Base-by-base conservation (phyloP, 2,888 invertebrate genomes). In the Petrolisthes cinctipes region DNA sequence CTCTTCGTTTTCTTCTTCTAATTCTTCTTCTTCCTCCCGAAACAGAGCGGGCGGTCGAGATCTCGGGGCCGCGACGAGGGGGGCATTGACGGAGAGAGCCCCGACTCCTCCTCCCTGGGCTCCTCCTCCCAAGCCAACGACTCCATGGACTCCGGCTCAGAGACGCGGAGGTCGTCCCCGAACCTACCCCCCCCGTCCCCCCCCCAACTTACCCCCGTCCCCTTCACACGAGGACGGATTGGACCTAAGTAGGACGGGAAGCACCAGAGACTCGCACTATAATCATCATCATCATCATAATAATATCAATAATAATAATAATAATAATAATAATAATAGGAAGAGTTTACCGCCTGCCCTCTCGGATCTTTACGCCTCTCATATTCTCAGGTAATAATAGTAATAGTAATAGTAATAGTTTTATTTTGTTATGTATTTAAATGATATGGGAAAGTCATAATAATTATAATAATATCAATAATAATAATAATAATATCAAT, bases 41-140 rank as follows among this genome's bases (percentile, higher is more conserved):
- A 37, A 37, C 88, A 90, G 89, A 89, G 85, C 71, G 91, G 90
- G 9, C 89, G 91, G 37, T 91, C 91, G 3, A 86, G 91, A 56
- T 91, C 91, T 11, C 85, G 91, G n/a, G 87, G 87, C 9, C 88
- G 91, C 51, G 89, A 89, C 6, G 90, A 91, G n/a, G 71, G 7
- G 14, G 71, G 37, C 37, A 2, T 4, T 6, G 71, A 86, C 23
- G 86, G 86, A 2, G 91, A 91, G 20, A 91, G 91, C 71, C 91
- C 90, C n/a, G 91, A 91, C 84, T 89, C 89, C 51, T 89, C 91
- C 56, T 90, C 90, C 9, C 83, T 91, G 6, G 91, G 91, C 17
- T 89, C 89, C 37, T 89, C 89, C 51, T 90, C 90, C 37, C 89
- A 88, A 23, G 91, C 89, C 66, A 90, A 91, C 79, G 91, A 91